Conservation (phyloP, 2,113 vertebrate genomes). For the Pangasianodon hypophthalmus region DNA sequence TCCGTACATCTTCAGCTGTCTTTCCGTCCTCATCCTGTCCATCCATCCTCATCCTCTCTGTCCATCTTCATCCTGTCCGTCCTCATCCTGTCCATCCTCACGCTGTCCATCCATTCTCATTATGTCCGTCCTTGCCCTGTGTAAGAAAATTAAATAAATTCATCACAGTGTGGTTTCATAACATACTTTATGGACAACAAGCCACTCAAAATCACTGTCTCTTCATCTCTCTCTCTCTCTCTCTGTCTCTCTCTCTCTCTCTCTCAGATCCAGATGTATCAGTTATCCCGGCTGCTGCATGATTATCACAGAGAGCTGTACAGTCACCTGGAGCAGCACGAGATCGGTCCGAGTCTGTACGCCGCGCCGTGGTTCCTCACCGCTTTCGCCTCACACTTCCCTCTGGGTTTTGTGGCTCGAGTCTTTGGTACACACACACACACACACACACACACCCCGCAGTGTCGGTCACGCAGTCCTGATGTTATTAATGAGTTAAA, state of each 20-base stretch:
- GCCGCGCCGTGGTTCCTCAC: constrained; percentile 98
- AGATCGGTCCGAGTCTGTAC: constrained; percentile 96
- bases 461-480: background rate
- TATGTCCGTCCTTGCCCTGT: background rate
- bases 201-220: background rate
- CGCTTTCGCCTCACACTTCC: constrained; percentile 93
- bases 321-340: constrained; percentile 91
- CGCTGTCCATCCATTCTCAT: background rate
- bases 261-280: constrained; percentile 96
- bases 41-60: background rate
- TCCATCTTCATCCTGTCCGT: background rate
- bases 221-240: background rate
- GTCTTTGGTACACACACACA: constrained; percentile 83
- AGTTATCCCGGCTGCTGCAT: constrained; percentile 93
- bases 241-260: constrained; percentile 32
- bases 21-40: background rate
- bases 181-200: background rate
- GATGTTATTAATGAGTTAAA: background rate
- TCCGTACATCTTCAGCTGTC: background rate
- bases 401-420: constrained; percentile 92
- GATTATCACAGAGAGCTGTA: constrained; percentile 95
- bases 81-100: too few species aligned
- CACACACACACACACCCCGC: background rate
- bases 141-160: background rate
- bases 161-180: background rate